Evolutionary conservation across 2,888 invertebrate genomes (phyloP), one percentile per base, ranked within the genome.

Genomic region (Acronicta psi): DNA sequence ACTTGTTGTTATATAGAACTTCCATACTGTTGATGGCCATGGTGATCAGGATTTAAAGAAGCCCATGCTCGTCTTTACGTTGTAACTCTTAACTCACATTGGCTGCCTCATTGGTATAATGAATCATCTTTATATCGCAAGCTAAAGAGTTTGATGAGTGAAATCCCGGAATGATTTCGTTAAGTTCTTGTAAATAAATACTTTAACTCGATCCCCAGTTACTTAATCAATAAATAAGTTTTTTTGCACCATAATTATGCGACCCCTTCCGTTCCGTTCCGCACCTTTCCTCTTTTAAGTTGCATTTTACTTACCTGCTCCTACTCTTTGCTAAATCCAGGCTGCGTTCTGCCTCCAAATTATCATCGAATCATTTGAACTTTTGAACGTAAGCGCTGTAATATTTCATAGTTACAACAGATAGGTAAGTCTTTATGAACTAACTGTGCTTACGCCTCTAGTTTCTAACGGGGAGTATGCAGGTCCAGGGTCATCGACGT

Each of bases 391-490:
- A 4, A 34, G n/a, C 13, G 34, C n/a, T 7, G 13, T 34, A n/a
- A n/a, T 34, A n/a, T n/a, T 6, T n/a, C 34, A n/a, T 4, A 10
- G 17, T 41, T 13, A 34, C 18, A 54, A 55, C n/a, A 44, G 36
- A 41, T 13, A 44, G 36, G 37, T 13, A 50, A 34, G 11, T 34
- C 20, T 44, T 11, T 44, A 47, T 47, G 34, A 20, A 11, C 18
- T 41, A 37, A 54, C 50, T 47, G 43, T 46, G 46, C 36, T 36
- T 42, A 29, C 20, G 36, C 31, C 31, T 20, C 20, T 56, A 49
- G 43, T 56, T 56, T n/a, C 40, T 41, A 18, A 47, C 18, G 25
- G 11, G 13, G 14, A 44, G 17, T 17, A 38, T 23, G 8, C 14
- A 43, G 38, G 29, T 47, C n/a, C n/a, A 34, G 44, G 23, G 18